Base-by-base conservation (phyloP, 2,797 vertebrate species). In the Silurus aristotelis region DNA sequence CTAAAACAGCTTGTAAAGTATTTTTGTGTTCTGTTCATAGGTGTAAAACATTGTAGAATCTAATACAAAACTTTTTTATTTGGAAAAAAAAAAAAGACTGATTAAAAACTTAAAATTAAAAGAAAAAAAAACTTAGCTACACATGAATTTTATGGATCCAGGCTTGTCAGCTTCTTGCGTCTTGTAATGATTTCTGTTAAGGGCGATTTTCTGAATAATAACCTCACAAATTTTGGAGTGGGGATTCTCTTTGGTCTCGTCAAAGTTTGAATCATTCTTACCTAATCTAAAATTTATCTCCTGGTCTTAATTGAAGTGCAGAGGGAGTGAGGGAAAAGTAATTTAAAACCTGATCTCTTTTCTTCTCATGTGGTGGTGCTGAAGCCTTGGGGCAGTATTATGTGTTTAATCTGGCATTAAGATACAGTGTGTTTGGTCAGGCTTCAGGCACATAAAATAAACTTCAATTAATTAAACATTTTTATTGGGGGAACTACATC, bases 211-310 rank as follows among this genome's bases (percentile, higher is more conserved):
- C 5, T 31, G 52, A 84, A 66, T 46, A 77, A 81, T 70, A 76
- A n/a, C 48, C 55, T 81, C 82, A 20, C 52, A 76, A 76, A 86
- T 76, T 63, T 70, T 63, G 38, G 8, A 68, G 9, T 38, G 46
- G 77, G 27, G 52, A 76, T 67, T 84, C 25, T 64, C 20, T 31
- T 85, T 58, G 56, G 82, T 76, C 87, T 80, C 58, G 77, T 66
- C 60, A 17, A 61, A 68, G 63, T 83, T 86, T 83, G 70, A 77
- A 77, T 75, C 63, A 55, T 66, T 72, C 52, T 58, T 66, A 58
- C 82, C 82, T 82, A 84, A 88, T 86, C 87, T 84, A 82, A 88
- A 86, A 88, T 88, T 12, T 71, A 84, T 86, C 82, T 88, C 64
- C 78, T 81, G n/a, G 46, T 71, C 58, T 64, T 88, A 82, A 88